A percentile compares a stretch with the other conserved stretches of the same genome.
phyloP scores from a whole-genome alignment of 2,888 invertebrate species.

The Tanaodytes sp. region DNA sequence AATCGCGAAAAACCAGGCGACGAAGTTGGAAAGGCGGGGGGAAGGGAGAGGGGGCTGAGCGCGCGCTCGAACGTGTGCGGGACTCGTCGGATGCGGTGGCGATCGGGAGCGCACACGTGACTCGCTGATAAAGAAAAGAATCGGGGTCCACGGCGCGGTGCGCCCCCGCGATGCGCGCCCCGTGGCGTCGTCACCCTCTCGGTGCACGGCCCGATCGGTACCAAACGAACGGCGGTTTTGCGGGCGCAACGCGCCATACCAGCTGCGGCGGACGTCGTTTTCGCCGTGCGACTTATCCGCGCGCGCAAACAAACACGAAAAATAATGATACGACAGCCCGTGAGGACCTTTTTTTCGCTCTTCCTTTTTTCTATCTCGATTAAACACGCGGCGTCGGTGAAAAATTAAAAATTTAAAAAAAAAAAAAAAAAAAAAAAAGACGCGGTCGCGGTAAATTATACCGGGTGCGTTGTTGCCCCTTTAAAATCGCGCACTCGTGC shows the following conservation, averaged over 20 bases:
- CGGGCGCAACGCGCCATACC: constrained; percentile 64
- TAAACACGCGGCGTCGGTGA: constrained; percentile 17
- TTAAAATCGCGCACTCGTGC: constrained; percentile 59
- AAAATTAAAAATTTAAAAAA: too few species aligned
- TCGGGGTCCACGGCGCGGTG: constrained; percentile 5
- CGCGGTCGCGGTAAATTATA: too few species aligned
- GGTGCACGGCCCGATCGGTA: constrained; percentile 14
- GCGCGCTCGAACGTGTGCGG: too few species aligned
- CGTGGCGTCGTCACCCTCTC: constrained; percentile 8
- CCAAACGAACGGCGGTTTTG: background rate
- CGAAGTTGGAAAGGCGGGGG: background rate
- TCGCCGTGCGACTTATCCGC: constrained; percentile 9
- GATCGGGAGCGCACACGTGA: constrained; percentile 28
- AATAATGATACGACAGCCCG: too few species aligned
- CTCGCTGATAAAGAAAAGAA: constrained; percentile 24
- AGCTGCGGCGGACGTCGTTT: constrained; percentile 46
- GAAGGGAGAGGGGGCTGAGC: background rate
- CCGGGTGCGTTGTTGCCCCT: too few species aligned
- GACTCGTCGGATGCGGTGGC: background rate
- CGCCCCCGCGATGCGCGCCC: background rate
- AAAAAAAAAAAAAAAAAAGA: too few species aligned
- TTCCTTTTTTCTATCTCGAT: too few species aligned
- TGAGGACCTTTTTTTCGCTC: too few species aligned
- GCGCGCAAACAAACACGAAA: constrained; percentile 21
- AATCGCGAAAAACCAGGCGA: background rate